phyloP scores from a whole-genome alignment of 2,113 vertebrate species.

The Circaetus gallicus region DNA sequence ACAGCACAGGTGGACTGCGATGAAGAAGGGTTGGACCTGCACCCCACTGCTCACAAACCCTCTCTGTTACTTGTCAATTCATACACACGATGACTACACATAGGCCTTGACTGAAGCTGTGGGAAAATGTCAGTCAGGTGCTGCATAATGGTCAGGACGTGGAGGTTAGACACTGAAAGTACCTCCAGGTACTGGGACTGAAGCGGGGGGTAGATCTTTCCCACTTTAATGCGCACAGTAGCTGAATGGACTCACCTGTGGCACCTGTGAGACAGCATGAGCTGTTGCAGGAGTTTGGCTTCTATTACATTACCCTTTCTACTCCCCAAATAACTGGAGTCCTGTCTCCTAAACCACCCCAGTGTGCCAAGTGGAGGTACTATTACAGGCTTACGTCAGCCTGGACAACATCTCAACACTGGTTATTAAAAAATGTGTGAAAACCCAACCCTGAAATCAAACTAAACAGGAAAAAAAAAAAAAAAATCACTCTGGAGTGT shows the following conservation, averaged over 20 bases:
- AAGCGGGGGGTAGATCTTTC: neutral
- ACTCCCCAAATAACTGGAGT: neutral
- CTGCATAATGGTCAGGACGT: neutral
- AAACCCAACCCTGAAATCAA: neutral
- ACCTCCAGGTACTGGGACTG: neutral
- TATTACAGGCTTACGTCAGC: neutral
- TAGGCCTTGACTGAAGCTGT: neutral
- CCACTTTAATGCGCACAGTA: neutral
- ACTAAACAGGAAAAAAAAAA: neutral
- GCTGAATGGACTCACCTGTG: neutral
- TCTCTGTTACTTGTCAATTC: neutral
- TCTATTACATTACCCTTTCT: neutral
- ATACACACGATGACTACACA: too few relatives aligned
- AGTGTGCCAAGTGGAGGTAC: neutral
- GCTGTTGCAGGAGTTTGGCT: neutral
- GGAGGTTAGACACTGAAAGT: neutral
- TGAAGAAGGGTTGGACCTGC: neutral
- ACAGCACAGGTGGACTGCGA: neutral
- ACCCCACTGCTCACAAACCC: neutral
- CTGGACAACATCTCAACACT: neutral
- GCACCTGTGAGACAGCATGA: accelerated
- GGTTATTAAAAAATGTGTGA: neutral
- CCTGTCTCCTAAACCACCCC: neutral
- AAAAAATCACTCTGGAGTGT: neutral
- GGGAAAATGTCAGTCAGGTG: neutral